Evolutionary conservation across 1,140 invertebrate genomes (phyloP), one percentile per base, ranked within the genome.

Genomic region (Lutraria rhynchaena): DNA sequence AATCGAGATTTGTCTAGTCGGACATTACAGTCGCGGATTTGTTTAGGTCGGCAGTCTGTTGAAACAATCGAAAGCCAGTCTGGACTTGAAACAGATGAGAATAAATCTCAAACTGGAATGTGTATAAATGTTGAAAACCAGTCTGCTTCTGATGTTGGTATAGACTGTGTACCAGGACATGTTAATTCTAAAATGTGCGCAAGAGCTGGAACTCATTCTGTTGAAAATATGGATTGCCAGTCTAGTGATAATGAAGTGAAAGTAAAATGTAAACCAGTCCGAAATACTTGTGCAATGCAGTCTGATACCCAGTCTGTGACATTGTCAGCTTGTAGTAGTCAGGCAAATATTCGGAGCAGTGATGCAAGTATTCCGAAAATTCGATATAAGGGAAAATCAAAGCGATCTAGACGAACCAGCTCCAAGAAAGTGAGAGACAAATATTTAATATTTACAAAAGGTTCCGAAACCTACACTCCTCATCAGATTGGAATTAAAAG

Each of bases 401-500:
- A 35, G 15, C 61, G 58, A 46, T n/a, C 27, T 4, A 61, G 58
- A 63, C 5, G 15, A 41, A 41, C 5, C 5, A 41, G 37, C 15
- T 29, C 53, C 3, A 60, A 57, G 19, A 44, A 63, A 41, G 35
- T 77, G 3, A 73, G 93, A 15, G 95, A 96, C 81, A 97, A 96
- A 89, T 96, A 95, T 90, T 93, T 98, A 19, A 97, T 98, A 83
- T 98, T 97, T 90, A 97, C 96, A 9, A 96, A 95, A 63, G 96
- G 96, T 0, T 95, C 95, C 13, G 95, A 96, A 91, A 97, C 96
- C 0, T 97, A 96, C 86, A 96, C 96, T 2, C 96, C 96, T 0
- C 96, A 98, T 94, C 96, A 97, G 93, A 96, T 98, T 83, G 96
- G 94, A 41, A 96, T 98, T 81, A 97, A 97, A 90, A 93, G 95